A percentile compares a stretch with the other conserved stretches of the same genome.
phyloP scores from a whole-genome alignment of 2,113 vertebrate species.

The Sapayoa aenigma region DNA sequence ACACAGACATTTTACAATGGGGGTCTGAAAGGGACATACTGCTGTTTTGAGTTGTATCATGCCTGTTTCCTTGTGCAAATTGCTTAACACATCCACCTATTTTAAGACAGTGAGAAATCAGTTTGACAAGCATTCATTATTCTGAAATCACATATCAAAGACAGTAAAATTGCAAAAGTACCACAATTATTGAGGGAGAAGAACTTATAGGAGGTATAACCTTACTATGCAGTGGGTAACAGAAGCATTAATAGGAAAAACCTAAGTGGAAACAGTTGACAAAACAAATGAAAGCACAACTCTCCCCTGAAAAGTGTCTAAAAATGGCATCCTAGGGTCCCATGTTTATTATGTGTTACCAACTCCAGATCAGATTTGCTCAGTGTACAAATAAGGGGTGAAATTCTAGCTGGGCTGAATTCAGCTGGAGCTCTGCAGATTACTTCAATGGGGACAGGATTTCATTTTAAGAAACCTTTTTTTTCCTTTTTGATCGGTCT shows the following conservation, averaged over 20 bases:
- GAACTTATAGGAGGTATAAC: conserved; percentile 47
- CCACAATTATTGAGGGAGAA: conserved; percentile 42
- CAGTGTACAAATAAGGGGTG: conserved; percentile 59
- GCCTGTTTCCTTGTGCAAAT: conserved; percentile 24
- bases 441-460: conserved; percentile 29
- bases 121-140: conserved; percentile 65
- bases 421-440: conserved; percentile 40
- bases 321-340: conserved; percentile 60
- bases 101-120: conserved; percentile 58
- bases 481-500: not conserved
- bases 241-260: conserved; percentile 63
- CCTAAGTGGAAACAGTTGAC: conserved; percentile 68
- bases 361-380: conserved; percentile 60
- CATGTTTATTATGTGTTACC: conserved; percentile 67
- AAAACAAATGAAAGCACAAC: conserved; percentile 61
- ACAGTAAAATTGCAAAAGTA: conserved; percentile 26
- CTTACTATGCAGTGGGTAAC: conserved; percentile 23
- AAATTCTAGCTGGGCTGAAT: conserved; percentile 50
- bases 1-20: not conserved
- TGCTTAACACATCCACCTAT: conserved; percentile 40
- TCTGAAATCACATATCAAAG: conserved; percentile 53
- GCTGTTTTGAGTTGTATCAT: conserved; percentile 20
- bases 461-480: conserved; percentile 10
- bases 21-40: not conserved
- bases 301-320: conserved; percentile 51